phyloP scores from a whole-genome alignment of 2,888 invertebrate genomes.

The Mythimna lalbum region DNA sequence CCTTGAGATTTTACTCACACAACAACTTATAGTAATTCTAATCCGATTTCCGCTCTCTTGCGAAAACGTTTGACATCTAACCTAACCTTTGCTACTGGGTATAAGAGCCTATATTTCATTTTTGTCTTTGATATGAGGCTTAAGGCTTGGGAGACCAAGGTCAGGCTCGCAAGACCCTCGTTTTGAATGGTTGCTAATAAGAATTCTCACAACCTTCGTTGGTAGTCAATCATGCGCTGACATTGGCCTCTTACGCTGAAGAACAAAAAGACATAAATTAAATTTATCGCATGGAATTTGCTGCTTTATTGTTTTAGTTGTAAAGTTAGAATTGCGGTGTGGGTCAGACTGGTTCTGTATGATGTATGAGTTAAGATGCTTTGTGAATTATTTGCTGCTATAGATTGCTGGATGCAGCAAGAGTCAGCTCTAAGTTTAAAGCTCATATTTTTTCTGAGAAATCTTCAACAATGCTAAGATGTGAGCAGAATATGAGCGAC shows the following conservation, averaged over 20 bases:
- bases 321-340: slow-evolving; percentile 36
- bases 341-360: slow-evolving; percentile 2
- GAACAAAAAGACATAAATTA: slow-evolving; percentile 66
- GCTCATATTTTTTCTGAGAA: neutral
- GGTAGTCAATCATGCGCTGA: slow-evolving; percentile 61
- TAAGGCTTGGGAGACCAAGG: slow-evolving; percentile 33
- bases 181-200: slow-evolving; percentile 59
- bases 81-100: slow-evolving; percentile 37
- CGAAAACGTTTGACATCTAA: slow-evolving; percentile 39
- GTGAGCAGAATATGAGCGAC: neutral
- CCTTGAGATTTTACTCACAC: slow-evolving; percentile 42
- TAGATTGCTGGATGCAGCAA: slow-evolving; percentile 11
- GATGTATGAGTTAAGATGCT: slow-evolving; percentile 11
- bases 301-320: slow-evolving; percentile 42
- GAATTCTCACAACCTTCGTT: slow-evolving; percentile 64
- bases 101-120: slow-evolving; percentile 51
- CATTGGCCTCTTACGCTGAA: slow-evolving; percentile 59
- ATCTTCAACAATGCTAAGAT: too few relatives aligned
- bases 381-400: slow-evolving; percentile 21
- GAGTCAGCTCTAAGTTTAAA: neutral
- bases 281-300: slow-evolving; percentile 47
- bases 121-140: slow-evolving; percentile 38
- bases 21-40: slow-evolving; percentile 12
- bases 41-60: slow-evolving; percentile 39
- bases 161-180: slow-evolving; percentile 58